A percentile compares a stretch with the other conserved stretches of the same genome.
These are phyloP conservation scores for Cinclus mexicanus DNA, from an alignment of 2,113 vertebrate genomes.

Conservation along the genomic window DNA sequence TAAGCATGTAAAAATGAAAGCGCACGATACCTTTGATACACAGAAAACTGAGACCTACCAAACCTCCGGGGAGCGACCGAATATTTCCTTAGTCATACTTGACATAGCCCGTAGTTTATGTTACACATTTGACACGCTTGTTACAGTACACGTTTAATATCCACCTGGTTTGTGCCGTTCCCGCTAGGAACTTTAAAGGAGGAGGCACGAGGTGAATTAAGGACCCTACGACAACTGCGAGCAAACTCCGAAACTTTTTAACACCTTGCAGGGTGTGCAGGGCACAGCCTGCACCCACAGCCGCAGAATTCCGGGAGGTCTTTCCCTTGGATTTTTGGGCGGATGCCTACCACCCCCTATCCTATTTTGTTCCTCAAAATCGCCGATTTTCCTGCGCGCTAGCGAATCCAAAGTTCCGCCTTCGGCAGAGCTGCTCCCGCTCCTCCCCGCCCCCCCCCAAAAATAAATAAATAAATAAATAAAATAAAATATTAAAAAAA, in stretches of 20 bases:
- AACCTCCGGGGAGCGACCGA: background rate
- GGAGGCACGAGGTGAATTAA: background rate
- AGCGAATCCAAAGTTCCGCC: background rate
- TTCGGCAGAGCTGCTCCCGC: background rate
- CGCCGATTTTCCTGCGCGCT: fast-evolving
- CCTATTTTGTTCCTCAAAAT: background rate
- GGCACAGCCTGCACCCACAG: background rate
- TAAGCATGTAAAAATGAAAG: background rate
- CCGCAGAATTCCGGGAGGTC: fast-evolving
- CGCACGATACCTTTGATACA: fast-evolving
- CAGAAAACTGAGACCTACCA: background rate
- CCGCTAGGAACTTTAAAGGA: fast-evolving
- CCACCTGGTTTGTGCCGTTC: background rate
- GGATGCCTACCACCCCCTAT: fast-evolving
- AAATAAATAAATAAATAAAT: no score
- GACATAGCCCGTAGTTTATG: fast-evolving
- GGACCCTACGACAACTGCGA: background rate
- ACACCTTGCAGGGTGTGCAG: fast-evolving
- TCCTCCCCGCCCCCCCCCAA: background rate
- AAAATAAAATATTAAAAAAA: no score
- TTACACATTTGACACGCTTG: fast-evolving
- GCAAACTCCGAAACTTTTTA: background rate
- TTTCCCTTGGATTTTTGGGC: fast-evolving
- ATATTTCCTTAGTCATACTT: background rate
- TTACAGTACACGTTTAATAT: fast-evolving